Evolutionary conservation across 2,113 vertebrate genomes (phyloP).

Genomic region (Ceyx melanurus): DNA sequence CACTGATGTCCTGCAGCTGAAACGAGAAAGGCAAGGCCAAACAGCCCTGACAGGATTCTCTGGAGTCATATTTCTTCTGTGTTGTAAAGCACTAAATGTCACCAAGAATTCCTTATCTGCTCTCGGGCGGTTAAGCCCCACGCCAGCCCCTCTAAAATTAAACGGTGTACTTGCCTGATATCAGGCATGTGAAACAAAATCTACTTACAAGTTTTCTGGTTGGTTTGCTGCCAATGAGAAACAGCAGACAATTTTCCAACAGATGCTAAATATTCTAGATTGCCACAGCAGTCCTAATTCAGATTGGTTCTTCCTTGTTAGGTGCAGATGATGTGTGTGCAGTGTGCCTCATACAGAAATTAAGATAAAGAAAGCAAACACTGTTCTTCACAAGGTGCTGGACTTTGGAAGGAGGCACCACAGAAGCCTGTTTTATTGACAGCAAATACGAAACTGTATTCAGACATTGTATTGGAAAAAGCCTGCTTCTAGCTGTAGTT

Average conservation of each 20-base stretch:
- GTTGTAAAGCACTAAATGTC: neutral
- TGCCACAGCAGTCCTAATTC: neutral
- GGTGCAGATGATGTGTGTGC: neutral
- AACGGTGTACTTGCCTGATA: neutral
- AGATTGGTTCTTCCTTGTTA: neutral
- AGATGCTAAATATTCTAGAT: neutral
- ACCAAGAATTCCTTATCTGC: neutral
- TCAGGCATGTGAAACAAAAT: neutral
- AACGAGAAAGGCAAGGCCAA: neutral
- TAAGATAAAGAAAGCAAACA: neutral
- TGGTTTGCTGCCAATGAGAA: neutral
- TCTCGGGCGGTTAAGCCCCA: neutral
- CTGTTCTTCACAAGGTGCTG: neutral
- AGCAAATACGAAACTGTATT: neutral
- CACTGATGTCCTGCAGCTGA: neutral
- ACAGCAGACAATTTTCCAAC: neutral
- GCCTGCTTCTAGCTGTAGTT: neutral
- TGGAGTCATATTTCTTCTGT: neutral
- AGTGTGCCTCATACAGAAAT: neutral
- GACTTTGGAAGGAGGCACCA: slow-evolving; percentile 27
- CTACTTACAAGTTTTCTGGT: neutral
- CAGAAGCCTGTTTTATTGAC: neutral
- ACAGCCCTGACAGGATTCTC: neutral
- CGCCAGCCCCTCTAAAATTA: neutral
- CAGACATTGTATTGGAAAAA: neutral